Evolutionary conservation across 2,797 vertebrate genomes (phyloP), one percentile per base, ranked within the genome.

Genomic region (Labeo calbasu): DNA sequence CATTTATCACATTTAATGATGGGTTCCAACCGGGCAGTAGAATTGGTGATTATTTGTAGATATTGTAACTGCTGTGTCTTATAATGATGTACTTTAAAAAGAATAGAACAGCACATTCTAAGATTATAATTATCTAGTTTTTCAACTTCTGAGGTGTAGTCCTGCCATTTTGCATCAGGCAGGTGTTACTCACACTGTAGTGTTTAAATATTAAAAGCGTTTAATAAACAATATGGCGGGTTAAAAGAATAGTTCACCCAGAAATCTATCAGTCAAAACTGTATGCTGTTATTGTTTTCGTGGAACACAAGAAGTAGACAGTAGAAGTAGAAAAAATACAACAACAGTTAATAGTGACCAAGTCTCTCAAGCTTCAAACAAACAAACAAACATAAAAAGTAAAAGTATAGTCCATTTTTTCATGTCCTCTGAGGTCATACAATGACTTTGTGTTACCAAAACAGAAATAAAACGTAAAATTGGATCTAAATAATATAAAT

Each of bases 81-180:
- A 68, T 36, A 71, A 71, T 71, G 43, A 71, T 71, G 6, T 25
- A 48, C 43, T 48, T 71, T 36, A 17, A 65, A 65, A 65, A 12
- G 17, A 75, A 36, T 36, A 75, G 11, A 75, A 48, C 23, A 2
- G 23, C n/a, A 50, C 50, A 13, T 55, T 55, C 17, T 73, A 36
- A 53, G 15, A 55, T 32, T 55, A n/a, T 59, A 77, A 77, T 59
- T 23, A 40, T 43, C 13, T 50, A 21, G 17, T 50, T 68, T 23
- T 5, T 66, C 48, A 9, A 17, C 12, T 65, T 66, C 28, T 68
- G 13, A 51, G 40, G 40, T 68, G 55, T 28, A 43, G n/a, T 63
- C 21, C 46, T n/a, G 32, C 57, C 32, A 43, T 15, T 81, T 61
- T 50, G 40, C 8, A 50, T 81, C 53, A 46, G 51, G 51, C 32